Conservation (phyloP, 1,140 invertebrate genomes). For the Drosophila lacertosa region DNA sequence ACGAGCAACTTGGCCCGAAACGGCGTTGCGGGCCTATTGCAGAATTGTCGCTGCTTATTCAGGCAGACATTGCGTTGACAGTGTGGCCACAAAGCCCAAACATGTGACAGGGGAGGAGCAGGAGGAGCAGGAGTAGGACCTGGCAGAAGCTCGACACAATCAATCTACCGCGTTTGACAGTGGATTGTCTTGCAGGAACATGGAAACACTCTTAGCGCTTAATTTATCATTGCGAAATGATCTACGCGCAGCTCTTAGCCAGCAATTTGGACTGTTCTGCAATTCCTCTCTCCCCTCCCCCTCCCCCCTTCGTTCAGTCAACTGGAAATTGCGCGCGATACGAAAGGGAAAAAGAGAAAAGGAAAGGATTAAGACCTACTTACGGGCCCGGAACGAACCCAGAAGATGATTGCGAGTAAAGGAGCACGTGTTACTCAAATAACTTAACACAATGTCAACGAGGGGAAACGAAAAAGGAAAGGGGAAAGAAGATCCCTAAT, state of each 20-base stretch:
- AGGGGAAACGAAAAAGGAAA: not conserved
- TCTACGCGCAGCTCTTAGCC: conserved; percentile 48
- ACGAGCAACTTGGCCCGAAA: conserved; percentile 48
- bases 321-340: conserved; percentile 68
- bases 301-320: conserved; percentile 7
- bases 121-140: not conserved
- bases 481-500: conserved; percentile 31
- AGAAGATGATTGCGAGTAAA: conserved; percentile 65
- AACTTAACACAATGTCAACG: conserved; percentile 38
- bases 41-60: conserved; percentile 66
- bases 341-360: too few relatives aligned
- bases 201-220: conserved; percentile 83
- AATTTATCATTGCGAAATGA: conserved; percentile 84
- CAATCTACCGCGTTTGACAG: conserved; percentile 78
- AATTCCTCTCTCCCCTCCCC: not conserved
- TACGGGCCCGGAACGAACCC: conserved; percentile 18
- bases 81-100: conserved; percentile 52
- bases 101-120: conserved; percentile 20
- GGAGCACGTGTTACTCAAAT: conserved; percentile 66
- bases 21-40: conserved; percentile 57
- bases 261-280: not conserved
- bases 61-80: conserved; percentile 72
- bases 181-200: conserved; percentile 81
- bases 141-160: conserved; percentile 57
- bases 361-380: conserved; percentile 75